Evolutionary conservation across 2,113 vertebrate species (phyloP), one percentile per base, ranked within the genome.

Genomic region (Oenanthe melanoleuca): DNA sequence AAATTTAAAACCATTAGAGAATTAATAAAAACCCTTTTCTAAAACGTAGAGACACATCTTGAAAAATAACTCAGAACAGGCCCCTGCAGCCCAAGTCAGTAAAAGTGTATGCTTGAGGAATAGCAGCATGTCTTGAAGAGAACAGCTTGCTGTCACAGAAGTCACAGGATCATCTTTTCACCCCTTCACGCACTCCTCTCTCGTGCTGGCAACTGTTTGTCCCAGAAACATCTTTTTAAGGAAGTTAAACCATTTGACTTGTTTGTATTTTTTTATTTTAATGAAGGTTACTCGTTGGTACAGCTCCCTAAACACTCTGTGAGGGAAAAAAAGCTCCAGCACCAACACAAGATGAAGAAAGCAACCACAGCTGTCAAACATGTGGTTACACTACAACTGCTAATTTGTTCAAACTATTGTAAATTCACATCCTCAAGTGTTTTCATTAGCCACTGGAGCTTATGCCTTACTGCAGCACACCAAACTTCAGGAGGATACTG

Each of bases 191-290:
- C 2, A 2, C 12, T 52, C 31, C 31, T 37, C 26, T 40, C 42
- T 59, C 11, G 4, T 0, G 0, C 6, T 28, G 17, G 26, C 20
- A 72, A 7, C 34, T 38, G 1, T 70, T 59, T 63, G 14, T 44
- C 22, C 40, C 24, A 38, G 19, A 79, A 89, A 85, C 6, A 26
- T 13, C 4, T 28, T 23, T 7, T 40, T 44, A 14, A 69, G 22
- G 25, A 83, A 86, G 34, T 5, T 47, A 75, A 31, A 55, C 12
- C 0, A n/a, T 11, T 49, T 47, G 1, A 24, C 15, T 11, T 72
- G 2, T 19, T 82, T 59, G 4, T 31, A 57, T 49, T 63, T 71
- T 71, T 53, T 3, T 42, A 12, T 64, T 90, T 72, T 56, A 65
- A 57, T 37, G 56, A 61, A 75, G 5, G 6, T 38, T 44, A 31